Evolutionary conservation across 2,888 invertebrate species (phyloP).

Genomic region (Embidobia sp.): DNA sequence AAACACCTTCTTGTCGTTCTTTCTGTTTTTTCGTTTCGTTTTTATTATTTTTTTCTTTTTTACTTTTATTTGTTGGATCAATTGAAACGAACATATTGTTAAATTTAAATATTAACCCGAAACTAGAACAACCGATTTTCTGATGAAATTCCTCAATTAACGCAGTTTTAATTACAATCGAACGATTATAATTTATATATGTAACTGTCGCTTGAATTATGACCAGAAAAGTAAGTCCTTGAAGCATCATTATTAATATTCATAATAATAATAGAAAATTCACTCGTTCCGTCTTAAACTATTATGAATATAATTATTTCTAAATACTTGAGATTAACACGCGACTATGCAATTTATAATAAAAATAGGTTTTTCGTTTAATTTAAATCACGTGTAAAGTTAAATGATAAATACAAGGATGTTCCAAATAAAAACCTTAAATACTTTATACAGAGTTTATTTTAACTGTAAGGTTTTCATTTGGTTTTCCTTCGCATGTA

Average conservation of each 20-base stretch:
- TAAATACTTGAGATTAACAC: constrained; percentile 49
- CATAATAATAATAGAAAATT: constrained; percentile 19
- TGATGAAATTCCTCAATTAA: constrained; percentile 10
- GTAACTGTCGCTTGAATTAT: constrained; percentile 12
- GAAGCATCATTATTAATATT: constrained; percentile 12
- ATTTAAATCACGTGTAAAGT: constrained; percentile 24
- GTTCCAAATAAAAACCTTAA: too few relatives aligned
- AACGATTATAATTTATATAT: constrained; percentile 11
- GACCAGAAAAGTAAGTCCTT: constrained; percentile 8
- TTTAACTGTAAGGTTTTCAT: too few relatives aligned
- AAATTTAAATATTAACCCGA: constrained; percentile 25
- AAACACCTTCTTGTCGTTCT: too few relatives aligned
- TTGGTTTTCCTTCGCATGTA: too few relatives aligned
- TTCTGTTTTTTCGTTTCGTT: neutral
- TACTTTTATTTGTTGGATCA: constrained; percentile 23
- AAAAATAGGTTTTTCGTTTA: constrained; percentile 11
- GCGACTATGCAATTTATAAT: constrained; percentile 20
- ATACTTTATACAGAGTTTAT: too few relatives aligned
- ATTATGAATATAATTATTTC: constrained; percentile 48
- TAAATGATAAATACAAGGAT: constrained; percentile 20
- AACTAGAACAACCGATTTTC: neutral
- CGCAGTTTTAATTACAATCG: constrained; percentile 20
- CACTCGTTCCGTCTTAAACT: constrained; percentile 39
- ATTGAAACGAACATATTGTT: constrained; percentile 33
- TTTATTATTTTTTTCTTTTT: neutral